A percentile compares a stretch with the other conserved stretches of the same genome.
Conservation (phyloP, 2,113 vertebrate species). For the Paracanthobrama guichenoti region DNA sequence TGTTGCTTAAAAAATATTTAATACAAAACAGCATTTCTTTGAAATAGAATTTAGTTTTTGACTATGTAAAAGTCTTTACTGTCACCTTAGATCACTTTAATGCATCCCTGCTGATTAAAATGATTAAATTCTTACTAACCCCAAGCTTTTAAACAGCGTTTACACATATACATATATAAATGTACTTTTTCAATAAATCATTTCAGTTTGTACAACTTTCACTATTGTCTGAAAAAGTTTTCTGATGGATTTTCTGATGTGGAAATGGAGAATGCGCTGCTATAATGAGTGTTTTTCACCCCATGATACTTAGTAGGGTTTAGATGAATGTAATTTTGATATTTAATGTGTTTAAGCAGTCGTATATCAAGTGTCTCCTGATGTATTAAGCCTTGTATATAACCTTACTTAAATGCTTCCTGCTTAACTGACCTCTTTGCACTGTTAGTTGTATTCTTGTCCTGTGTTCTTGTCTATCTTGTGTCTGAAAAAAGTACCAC, state of each 20-base stretch:
- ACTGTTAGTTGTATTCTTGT: neutral
- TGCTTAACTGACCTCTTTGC: conserved; percentile 16
- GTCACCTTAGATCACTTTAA: neutral
- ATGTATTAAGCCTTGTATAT: conserved; percentile 5
- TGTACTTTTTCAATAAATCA: too few relatives aligned
- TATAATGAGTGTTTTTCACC: too few relatives aligned
- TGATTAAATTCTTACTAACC: neutral
- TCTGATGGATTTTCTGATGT: too few relatives aligned
- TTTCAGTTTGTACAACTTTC: too few relatives aligned
- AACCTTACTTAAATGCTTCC: conserved; percentile 34
- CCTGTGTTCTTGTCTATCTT: neutral
- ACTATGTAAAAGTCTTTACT: neutral
- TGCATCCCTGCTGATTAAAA: neutral
- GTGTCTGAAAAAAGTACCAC: neutral
- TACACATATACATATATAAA: neutral
- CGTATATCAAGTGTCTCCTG: neutral
- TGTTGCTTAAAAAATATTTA: too few relatives aligned
- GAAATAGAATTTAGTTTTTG: neutral
- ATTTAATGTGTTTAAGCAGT: neutral
- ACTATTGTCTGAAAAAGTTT: too few relatives aligned
- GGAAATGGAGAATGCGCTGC: too few relatives aligned
- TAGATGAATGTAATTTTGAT: neutral
- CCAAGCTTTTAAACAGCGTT: neutral
- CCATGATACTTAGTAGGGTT: neutral
- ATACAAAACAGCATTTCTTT: too few relatives aligned